Conservation (phyloP, 2,797 vertebrate genomes). For the Peromyscus attwateri region DNA sequence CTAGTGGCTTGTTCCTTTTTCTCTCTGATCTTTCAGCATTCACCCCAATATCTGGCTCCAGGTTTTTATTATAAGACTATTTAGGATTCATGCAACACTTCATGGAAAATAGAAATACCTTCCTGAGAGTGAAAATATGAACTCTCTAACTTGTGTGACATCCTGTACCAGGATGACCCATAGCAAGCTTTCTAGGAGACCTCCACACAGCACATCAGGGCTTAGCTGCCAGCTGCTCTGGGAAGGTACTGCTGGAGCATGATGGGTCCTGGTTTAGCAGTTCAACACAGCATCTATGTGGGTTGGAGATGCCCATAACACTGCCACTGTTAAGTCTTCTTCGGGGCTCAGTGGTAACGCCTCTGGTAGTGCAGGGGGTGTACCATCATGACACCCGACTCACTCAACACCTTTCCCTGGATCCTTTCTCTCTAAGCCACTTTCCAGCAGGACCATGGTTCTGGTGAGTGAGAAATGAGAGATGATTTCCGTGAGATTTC, state of each 20-base stretch:
- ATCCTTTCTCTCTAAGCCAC: not conserved
- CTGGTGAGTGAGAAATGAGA: not conserved
- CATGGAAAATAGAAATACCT: not conserved
- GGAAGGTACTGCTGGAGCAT: not conserved
- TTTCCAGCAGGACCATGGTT: not conserved
- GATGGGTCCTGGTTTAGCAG: not conserved
- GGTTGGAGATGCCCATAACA: too few species aligned
- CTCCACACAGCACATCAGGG: fast-evolving
- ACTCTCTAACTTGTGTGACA: too few species aligned
- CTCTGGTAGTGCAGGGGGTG: too few species aligned
- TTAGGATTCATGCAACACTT: too few species aligned
- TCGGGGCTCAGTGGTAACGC: not conserved
- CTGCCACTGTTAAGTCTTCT: not conserved
- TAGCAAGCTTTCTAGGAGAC: not conserved
- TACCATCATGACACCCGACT: not conserved
- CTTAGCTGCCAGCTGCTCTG: not conserved
- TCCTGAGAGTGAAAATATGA: not conserved
- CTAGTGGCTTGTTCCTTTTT: too few species aligned
- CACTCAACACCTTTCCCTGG: not conserved
- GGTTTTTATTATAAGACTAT: too few species aligned
- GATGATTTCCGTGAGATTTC: not conserved
- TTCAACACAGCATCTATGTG: fast-evolving
- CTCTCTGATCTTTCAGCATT: too few species aligned
- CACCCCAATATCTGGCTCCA: too few species aligned
- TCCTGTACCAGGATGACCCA: too few species aligned